Base-by-base conservation (phyloP, 2,888 invertebrate species). In the Uropetala carovei region DNA sequence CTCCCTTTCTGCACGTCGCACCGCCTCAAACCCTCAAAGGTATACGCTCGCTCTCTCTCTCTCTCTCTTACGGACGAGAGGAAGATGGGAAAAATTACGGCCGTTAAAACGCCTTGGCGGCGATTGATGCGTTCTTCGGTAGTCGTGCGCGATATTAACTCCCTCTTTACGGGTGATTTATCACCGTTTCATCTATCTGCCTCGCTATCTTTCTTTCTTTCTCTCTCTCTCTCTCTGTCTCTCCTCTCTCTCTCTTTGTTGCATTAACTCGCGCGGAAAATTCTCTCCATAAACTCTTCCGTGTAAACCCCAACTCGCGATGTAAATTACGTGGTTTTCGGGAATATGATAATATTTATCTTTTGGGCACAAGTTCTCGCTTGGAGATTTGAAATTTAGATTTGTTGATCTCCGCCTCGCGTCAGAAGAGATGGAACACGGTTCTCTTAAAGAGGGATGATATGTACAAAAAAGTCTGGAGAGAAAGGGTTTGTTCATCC, bases 341-440 rank as follows among this genome's bases (percentile, higher is more conserved):
- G 22, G 68, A 68, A 64, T n/a, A 89, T 18, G 89, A 64, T 89
- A 89, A 89, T 89, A 89, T 89, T 89, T 68, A 68, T 89, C 64
- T 60, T 18, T 57, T 83, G 18, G 43, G 43, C 43, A 16, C 89
- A 27, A 60, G 64, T 64, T 89, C 64, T 18, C 64, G 18, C 89
- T 14, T 13, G 60, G 64, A 64, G 89, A 89, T 89, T 89, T 89
- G 89, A 89, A 89, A 68, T 89, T 89, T 89, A 89, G 89, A 89
- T 89, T 89, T 89, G 89, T 89, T 89, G 89, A 89, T 89, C 89
- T 43, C 64, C 89, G 60, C 27, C 84, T n/a, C 14, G 83, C 56
- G 18, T 27, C 86, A 59, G 59, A 43, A 89, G 16, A 43, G 89
- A 43, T 43, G 64, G 64, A 30, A 27, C 30, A 60, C 8, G 27